phyloP scores from a whole-genome alignment of 2,113 vertebrate species.

The Telmatochromis bifrenatus region DNA sequence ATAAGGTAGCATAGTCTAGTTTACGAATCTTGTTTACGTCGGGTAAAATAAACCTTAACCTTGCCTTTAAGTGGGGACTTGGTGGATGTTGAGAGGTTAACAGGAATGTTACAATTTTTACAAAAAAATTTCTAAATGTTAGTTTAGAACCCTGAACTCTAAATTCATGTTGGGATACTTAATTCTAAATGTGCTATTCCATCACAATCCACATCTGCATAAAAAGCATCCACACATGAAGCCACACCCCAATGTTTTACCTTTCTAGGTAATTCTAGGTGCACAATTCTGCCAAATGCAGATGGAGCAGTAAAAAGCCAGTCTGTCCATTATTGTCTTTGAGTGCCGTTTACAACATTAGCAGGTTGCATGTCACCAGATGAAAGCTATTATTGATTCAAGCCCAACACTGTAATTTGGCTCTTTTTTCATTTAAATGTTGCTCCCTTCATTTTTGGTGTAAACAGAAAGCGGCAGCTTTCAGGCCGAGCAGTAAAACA shows the following conservation, averaged over 20 bases:
- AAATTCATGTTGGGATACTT: not conserved
- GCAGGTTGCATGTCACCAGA: slow-evolving; percentile 7
- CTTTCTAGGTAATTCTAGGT: not conserved
- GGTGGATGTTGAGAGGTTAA: not conserved
- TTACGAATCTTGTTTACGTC: not conserved
- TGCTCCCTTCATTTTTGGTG: not conserved
- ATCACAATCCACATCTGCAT: not conserved
- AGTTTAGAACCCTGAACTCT: not conserved
- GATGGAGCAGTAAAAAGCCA: not conserved
- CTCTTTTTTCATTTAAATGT: not conserved
- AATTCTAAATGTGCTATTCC: not conserved
- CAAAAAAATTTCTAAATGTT: not conserved
- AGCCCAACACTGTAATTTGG: not conserved
- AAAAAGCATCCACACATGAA: not conserved
- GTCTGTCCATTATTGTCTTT: slow-evolving; percentile 10
- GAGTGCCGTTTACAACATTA: slow-evolving; percentile 8
- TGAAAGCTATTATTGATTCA: slow-evolving; percentile 12
- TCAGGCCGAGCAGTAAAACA: not conserved
- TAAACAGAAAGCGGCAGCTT: not conserved
- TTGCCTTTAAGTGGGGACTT: not conserved
- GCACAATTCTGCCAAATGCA: slow-evolving; percentile 1
- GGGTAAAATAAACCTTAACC: not conserved
- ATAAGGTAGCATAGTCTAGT: not conserved
- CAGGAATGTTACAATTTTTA: not conserved
- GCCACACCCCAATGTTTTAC: not conserved